A percentile compares a stretch with the other conserved stretches of the same genome.
Conservation (phyloP, 2,797 vertebrate species). For the Epinephelus malabaricus region DNA sequence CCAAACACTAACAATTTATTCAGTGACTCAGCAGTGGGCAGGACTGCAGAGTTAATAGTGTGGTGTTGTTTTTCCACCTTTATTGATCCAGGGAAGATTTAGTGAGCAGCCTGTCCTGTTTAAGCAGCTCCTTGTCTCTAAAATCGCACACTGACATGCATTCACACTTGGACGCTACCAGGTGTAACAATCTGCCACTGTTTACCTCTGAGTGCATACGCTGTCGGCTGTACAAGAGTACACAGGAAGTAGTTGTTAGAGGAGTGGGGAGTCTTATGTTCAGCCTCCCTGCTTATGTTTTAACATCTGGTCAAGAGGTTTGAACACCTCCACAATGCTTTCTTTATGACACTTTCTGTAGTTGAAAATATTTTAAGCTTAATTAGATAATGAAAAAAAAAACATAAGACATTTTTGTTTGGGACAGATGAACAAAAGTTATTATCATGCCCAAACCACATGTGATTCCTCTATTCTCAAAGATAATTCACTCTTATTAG, state of each 20-base stretch:
- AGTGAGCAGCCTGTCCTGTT: not conserved
- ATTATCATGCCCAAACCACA: not conserved
- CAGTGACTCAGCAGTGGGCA: not conserved
- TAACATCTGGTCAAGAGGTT: conserved; percentile 4
- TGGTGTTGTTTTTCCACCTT: conserved; percentile 1
- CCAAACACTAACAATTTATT: not conserved
- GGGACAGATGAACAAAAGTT: not conserved
- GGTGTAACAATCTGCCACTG: conserved; percentile 1
- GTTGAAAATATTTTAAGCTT: not conserved
- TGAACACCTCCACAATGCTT: not conserved
- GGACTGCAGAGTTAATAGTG: conserved; percentile 3
- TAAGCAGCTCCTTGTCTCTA: not conserved
- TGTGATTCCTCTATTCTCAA: not conserved
- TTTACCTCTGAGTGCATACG: conserved; percentile 1
- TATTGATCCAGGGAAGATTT: conserved; percentile 11
- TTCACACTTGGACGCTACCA: not conserved
- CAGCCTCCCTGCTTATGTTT: not conserved
- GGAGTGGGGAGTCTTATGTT: not conserved
- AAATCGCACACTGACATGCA: not conserved
- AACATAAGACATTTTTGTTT: not conserved
- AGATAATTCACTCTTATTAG: conserved; percentile 20
- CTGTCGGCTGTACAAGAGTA: not conserved
- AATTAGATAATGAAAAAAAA: not conserved
- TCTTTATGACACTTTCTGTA: not conserved
- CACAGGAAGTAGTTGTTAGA: not conserved